Base-by-base conservation (phyloP, 2,113 vertebrate species). In the Plotosus lineatus region DNA sequence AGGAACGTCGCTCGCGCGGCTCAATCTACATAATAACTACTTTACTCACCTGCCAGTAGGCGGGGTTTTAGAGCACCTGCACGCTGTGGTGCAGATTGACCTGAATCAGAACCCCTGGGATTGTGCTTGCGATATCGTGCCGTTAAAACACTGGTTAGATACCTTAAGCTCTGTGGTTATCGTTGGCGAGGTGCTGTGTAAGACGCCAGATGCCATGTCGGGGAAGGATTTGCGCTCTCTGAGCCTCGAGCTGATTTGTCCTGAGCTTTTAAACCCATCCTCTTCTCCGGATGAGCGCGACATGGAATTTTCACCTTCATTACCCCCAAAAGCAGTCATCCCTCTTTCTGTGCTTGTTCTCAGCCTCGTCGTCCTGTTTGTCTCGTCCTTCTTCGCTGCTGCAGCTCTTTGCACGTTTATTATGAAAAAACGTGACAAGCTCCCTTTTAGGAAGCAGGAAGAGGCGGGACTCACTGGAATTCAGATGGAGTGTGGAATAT, bases 71-170 rank as follows among this genome's bases (percentile, higher is more conserved):
- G 98, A 99, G 86, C 96, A 98, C 80, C 92, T 99, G 53, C 95
- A 96, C 2, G 94, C 95, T 83, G 95, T 99, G 82, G 97, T 99
- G 1, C 95, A 99, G 94, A 98, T 99, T 87, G 98, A 99, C 89
- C 93, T 99, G 88, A 97, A 97, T 85, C 94, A 97, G 90, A 99
- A 99, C 90, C 98, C 96, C 0, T 99, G 98, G 98, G 96, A 98
- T 90, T 99, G 98, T 87, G 95, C 93, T 65, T 99, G 98, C 82
- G 95, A 96, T 26, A 93, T 98, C 82, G 95, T 97, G 38, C 95
- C 96, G 0, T 94, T 99, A 2, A 99, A 98, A 89, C 96, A 97
- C 86, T 99, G 98, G 98, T 94, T 99, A 80, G 97, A 99, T 88
- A 95, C 95, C 26, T 95, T 98, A 85, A 99, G 97, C 79, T 95